Evolutionary conservation across 2,797 vertebrate genomes (phyloP), one percentile per base, ranked within the genome.

Genomic region (Gadopsis marmoratus): DNA sequence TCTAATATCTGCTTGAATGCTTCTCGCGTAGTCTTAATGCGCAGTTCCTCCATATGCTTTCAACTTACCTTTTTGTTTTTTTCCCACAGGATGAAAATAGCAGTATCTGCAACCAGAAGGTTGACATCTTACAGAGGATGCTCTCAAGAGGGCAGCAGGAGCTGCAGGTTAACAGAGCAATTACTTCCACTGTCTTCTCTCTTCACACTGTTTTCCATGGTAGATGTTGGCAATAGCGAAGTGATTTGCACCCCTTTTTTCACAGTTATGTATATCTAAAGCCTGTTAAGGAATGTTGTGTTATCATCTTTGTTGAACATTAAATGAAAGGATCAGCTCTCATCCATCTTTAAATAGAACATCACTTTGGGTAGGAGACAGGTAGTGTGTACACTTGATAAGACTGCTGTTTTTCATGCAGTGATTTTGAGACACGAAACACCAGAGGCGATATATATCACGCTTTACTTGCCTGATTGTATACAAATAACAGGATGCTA

Each of bases 51-150:
- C 2, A 17, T 50, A 7, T 61, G 33, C 10, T 67, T 45, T 82
- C 33, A 63, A 21, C 51, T 23, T 74, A 29, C 51, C 19, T 53
- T 59, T 62, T 60, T 31, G 0, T 65, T 54, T 63, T 63, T 11
- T 26, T 3, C 23, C 47, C 39, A 65, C 75, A 98, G 97, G 96
- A 98, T 88, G 97, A 98, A 90, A 97, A 96, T 82, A 97, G 95
- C 91, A 92, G 96, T 86, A 93, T 96, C 79, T 96, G 96, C 89
- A 96, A 89, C 93, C 97, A 97, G 93, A 99, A 95, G 91, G 92
- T 96, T 90, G 97, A 97, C 88, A 94, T 96, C 87, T 92, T 97
- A 81, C 96, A 95, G 89, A 98, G 95, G 94, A 97, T 96, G 96
- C 91, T 97, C 61, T 95, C 94, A 83, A 97, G 96, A 82, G 97